phyloP scores from a whole-genome alignment of 2,888 invertebrate genomes.

The Diarsia mendica region DNA sequence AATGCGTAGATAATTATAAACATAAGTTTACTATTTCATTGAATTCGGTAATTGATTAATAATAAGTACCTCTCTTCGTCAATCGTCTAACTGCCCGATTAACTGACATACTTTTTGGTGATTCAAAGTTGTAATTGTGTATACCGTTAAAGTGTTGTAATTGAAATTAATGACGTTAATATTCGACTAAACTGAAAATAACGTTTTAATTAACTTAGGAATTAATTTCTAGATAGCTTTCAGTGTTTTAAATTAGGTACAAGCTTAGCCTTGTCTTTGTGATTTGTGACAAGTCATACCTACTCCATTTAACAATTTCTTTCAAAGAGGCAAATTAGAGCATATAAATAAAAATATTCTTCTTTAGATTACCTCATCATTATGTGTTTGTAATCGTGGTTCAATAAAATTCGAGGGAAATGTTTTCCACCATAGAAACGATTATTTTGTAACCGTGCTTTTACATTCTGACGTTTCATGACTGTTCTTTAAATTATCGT shows the following conservation, averaged over 20 bases:
- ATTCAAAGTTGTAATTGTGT: slow-evolving; percentile 19
- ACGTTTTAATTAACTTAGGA: not conserved
- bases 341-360: too few species aligned
- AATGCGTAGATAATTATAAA: not conserved
- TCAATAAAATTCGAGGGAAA: not conserved
- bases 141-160: slow-evolving; percentile 27
- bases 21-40: not conserved
- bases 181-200: slow-evolving; percentile 15
- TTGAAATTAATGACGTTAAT: slow-evolving; percentile 35
- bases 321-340: not conserved
- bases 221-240: not conserved
- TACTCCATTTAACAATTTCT: not conserved
- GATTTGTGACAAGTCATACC: not conserved
- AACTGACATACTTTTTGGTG: slow-evolving; percentile 14
- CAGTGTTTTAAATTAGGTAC: not conserved
- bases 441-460: not conserved
- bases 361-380: not conserved
- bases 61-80: not conserved
- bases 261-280: not conserved
- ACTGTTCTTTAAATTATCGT: not conserved
- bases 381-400: not conserved
- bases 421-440: not conserved
- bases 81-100: slow-evolving; percentile 5
- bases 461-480: not conserved
- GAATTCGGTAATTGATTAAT: slow-evolving; percentile 2